Evolutionary conservation across 2,797 vertebrate species (phyloP).

Genomic region (Darevskia mixta): DNA sequence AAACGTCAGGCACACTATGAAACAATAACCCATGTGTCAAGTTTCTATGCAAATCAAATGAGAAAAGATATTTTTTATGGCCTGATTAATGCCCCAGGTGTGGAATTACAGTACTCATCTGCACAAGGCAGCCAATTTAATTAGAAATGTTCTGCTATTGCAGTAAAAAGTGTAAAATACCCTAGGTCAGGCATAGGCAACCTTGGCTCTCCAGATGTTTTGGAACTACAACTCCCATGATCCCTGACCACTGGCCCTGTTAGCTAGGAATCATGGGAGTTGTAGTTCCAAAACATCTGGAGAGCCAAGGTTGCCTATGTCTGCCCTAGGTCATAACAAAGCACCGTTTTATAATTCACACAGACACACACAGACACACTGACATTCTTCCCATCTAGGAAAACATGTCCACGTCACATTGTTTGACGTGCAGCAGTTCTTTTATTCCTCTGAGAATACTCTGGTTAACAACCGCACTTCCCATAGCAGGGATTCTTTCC

Average conservation of each 20-base stretch:
- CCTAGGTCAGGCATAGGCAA: too few relatives aligned
- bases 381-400: background rate
- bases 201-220: too few relatives aligned
- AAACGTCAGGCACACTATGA: background rate
- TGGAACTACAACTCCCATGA: too few relatives aligned
- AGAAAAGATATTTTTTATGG: slow-evolving; percentile 1
- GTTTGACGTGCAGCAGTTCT: background rate
- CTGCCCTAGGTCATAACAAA: slow-evolving; percentile 7
- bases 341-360: background rate
- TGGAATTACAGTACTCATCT: too few relatives aligned
- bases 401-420: background rate
- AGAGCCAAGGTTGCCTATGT: too few relatives aligned
- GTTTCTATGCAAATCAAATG: slow-evolving; percentile 25
- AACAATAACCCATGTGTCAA: background rate
- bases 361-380: background rate
- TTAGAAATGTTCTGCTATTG: slow-evolving; percentile 10
- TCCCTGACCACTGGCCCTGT: too few relatives aligned
- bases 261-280: too few relatives aligned
- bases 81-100: too few relatives aligned
- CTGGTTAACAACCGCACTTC: background rate
- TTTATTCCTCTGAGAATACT: background rate
- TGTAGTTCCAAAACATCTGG: too few relatives aligned
- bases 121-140: slow-evolving; percentile 8
- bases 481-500: background rate
- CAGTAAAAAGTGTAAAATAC: slow-evolving; percentile 8